Evolutionary conservation across 2,113 vertebrate species (phyloP).

Genomic region (Perca flavescens): DNA sequence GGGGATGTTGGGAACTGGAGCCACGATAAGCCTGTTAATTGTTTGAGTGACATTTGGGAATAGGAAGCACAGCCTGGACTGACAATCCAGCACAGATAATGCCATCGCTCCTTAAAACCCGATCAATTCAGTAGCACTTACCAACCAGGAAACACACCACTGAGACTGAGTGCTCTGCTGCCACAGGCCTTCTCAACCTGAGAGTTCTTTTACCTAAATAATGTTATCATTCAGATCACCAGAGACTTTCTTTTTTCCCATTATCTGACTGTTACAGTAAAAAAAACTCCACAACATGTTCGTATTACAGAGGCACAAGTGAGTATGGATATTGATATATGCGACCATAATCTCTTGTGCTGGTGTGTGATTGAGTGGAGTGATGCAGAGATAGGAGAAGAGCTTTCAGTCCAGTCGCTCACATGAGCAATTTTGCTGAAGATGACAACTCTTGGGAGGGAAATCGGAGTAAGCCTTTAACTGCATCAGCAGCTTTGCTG

Average conservation of each 20-base stretch:
- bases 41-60: conserved; percentile 31
- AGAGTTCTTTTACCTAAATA: neutral
- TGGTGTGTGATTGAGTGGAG: conserved; percentile 3
- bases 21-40: conserved; percentile 16
- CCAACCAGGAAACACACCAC: neutral
- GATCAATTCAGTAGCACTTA: conserved; percentile 20
- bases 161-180: neutral
- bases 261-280: neutral
- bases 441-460: neutral
- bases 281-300: neutral
- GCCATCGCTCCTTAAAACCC: neutral
- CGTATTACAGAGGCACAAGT: conserved; percentile 10
- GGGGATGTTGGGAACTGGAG: conserved; percentile 14
- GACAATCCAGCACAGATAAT: conserved; percentile 14
- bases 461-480: neutral
- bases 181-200: neutral
- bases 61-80: neutral
- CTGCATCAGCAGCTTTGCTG: neutral
- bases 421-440: neutral
- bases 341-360: neutral
- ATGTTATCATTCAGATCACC: neutral
- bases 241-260: neutral
- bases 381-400: conserved; percentile 1
- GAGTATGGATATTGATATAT: neutral
- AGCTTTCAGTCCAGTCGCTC: conserved; percentile 5